Evolutionary conservation across 1,140 invertebrate genomes (phyloP), one percentile per base, ranked within the genome.

Genomic region (Conopomorpha cramerella): DNA sequence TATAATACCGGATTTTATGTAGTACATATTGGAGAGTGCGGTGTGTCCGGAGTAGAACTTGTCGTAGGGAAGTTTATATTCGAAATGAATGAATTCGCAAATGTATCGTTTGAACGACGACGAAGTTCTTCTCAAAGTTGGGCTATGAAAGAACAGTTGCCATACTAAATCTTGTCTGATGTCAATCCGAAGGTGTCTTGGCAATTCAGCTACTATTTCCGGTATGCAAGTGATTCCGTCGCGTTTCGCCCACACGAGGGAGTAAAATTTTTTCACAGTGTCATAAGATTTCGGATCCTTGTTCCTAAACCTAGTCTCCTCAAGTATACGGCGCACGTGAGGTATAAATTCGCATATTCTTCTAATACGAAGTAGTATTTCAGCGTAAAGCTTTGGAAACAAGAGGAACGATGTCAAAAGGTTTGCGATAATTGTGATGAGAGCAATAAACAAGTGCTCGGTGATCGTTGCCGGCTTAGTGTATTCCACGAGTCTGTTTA

Each of bases 121-220:
- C n/a, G 61, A 62, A 2, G 62, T 62, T 35, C 50, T 56, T 38
- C 63, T 51, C 8, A 72, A 49, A 2, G 54, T 59, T 2, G 65
- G 64, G 34, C 67, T 72, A 29, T 72, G 67, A 38, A 62, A 55
- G 39, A 60, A 70, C 11, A 72, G 36, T n/a, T 52, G 49, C 67
- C 67, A 72, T 12, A 65, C 44, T 10, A 72, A 38, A 41, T 72
- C 67, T 36, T 60, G 49, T 15, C 42, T 57, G 2, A 72, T 57
- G 10, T 62, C 53, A 2, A 62, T 16, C 37, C 61, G 50, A 19
- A 72, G 44, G 39, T 67, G 59, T 42, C 59, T 51, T 0, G 67
- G 67, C 13, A 72, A 35, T 18, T 51, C 51, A 0, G 34, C 17
- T 11, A 66, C 49, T 13, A 67, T 48, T 16, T 62, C 46, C 10